Evolutionary conservation across 2,888 invertebrate genomes (phyloP).

Genomic region (Apodemia hepburni): DNA sequence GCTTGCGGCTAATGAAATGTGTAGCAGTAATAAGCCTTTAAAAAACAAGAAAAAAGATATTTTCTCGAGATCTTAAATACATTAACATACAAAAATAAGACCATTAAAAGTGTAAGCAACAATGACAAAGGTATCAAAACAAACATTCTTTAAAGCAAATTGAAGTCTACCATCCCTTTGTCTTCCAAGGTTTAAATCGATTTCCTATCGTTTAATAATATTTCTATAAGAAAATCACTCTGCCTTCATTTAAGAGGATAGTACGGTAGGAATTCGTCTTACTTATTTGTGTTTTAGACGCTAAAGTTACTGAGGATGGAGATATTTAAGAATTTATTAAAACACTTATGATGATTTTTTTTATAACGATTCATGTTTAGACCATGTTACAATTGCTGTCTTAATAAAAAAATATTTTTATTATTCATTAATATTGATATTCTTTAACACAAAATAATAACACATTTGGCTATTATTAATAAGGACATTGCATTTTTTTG

Average conservation of each 20-base stretch:
- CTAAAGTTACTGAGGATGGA: not conserved
- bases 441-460: too few relatives aligned
- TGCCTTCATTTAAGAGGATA: constrained; percentile 32
- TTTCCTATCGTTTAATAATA: constrained; percentile 62
- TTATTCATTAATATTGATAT: too few relatives aligned
- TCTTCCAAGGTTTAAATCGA: constrained; percentile 54
- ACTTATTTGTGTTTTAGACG: not conserved
- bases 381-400: too few relatives aligned
- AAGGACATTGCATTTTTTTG: too few relatives aligned
- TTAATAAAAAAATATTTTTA: too few relatives aligned
- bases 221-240: constrained; percentile 61
- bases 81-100: constrained; percentile 11
- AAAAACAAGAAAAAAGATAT: not conserved
- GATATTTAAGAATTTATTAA: too few relatives aligned
- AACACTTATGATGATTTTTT: too few relatives aligned
- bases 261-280: not conserved
- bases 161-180: constrained; percentile 47
- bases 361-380: too few relatives aligned
- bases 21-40: too few relatives aligned
- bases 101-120: constrained; percentile 7
- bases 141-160: constrained; percentile 52
- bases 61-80: not conserved
- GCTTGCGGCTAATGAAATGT: too few relatives aligned
- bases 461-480: too few relatives aligned
- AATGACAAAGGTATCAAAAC: constrained; percentile 34